Evolutionary conservation across 2,113 vertebrate genomes (phyloP).

Genomic region (Mesembrinibis cayennensis): DNA sequence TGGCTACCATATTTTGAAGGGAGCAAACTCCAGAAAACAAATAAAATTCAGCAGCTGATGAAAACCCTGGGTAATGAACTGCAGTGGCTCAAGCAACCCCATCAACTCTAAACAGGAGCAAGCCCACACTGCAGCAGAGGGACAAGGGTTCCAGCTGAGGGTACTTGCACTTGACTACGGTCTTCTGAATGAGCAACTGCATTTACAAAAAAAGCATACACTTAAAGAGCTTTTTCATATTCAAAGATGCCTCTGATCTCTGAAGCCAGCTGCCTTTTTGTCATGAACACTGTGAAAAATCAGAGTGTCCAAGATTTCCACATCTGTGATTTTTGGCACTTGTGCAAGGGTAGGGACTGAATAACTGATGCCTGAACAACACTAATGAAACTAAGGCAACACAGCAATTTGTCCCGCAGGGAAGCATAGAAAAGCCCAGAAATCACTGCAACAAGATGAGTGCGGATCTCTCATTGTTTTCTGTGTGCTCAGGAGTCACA

Average conservation of each 20-base stretch:
- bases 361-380: neutral
- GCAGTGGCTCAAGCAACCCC: neutral
- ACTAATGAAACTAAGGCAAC: neutral
- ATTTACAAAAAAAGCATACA: neutral
- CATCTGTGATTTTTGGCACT: conserved; percentile 30
- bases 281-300: conserved; percentile 25
- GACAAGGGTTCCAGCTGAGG: neutral
- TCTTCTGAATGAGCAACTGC: neutral
- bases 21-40: neutral
- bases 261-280: neutral
- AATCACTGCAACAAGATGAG: neutral
- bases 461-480: neutral
- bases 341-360: neutral
- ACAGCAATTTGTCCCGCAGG: neutral
- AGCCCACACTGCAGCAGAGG: conserved; percentile 7
- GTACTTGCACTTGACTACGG: neutral
- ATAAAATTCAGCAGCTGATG: neutral
- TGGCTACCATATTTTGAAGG: neutral
- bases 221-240: neutral
- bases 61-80: neutral
- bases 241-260: conserved; percentile 24
- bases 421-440: neutral
- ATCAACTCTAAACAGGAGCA: neutral
- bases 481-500: neutral
- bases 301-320: neutral